A percentile compares a stretch with the other conserved stretches of the same genome.
Evolutionary conservation across 2,797 vertebrate species (phyloP).

Genomic region (Mormyrus proboscirostris): DNA sequence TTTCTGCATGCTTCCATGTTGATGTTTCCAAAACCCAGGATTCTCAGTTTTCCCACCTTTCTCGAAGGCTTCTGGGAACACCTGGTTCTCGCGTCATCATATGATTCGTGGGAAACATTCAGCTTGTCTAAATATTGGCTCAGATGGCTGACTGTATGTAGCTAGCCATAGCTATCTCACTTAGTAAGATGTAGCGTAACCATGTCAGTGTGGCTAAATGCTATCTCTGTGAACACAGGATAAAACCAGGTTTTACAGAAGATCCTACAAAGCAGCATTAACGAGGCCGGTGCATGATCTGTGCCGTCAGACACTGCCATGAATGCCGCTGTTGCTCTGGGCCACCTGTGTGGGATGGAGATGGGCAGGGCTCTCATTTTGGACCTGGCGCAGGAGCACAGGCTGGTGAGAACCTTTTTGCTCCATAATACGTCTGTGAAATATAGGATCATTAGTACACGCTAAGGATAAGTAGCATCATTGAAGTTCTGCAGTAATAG

Average conservation of each 20-base stretch:
- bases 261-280: background rate
- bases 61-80: background rate
- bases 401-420: constrained; percentile 38
- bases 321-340: constrained; percentile 49
- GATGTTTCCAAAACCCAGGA: background rate
- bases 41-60: background rate
- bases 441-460: background rate
- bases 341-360: constrained; percentile 41
- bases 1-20: background rate
- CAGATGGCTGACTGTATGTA: background rate
- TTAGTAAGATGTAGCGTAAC: background rate
- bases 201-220: background rate
- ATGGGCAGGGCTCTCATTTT: constrained; percentile 33
- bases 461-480: background rate
- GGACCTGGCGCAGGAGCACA: constrained; percentile 30
- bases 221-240: background rate
- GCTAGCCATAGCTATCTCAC: background rate
- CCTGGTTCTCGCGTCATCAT: background rate
- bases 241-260: background rate
- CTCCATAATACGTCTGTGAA: background rate
- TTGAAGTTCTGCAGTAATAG: background rate
- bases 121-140: background rate
- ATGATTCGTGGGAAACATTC: background rate
- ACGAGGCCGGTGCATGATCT: background rate
- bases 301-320: constrained; percentile 43